Percentiles rank a stretch among this genome's conserved stretches.
phyloP scores from a whole-genome alignment of 2,113 vertebrate species.

The Trematomus loennbergii region DNA sequence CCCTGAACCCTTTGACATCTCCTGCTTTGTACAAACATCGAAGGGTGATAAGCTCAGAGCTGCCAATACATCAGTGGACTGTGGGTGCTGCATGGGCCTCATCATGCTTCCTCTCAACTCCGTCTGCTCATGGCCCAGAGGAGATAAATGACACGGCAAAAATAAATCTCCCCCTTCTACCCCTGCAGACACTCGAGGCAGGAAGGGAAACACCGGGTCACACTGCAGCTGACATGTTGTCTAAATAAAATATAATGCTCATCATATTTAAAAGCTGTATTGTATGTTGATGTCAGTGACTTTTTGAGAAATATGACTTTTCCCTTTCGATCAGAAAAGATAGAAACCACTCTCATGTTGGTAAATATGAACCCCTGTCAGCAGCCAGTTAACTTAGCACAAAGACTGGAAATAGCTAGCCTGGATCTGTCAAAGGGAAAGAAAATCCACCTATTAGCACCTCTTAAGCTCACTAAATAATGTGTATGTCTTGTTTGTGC shows the following conservation, averaged over 20 bases:
- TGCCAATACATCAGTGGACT: constrained; percentile 29
- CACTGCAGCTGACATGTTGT: constrained; percentile 44
- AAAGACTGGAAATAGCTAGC: neutral
- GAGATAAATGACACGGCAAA: constrained; percentile 76
- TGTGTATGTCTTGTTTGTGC: no score
- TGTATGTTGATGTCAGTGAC: neutral
- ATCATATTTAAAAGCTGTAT: constrained; percentile 7
- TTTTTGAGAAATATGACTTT: neutral
- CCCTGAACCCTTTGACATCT: constrained; percentile 17
- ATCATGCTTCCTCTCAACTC: constrained; percentile 54
- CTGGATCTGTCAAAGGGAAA: constrained; percentile 1
- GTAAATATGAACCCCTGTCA: constrained; percentile 17
- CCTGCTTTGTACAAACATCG: neutral
- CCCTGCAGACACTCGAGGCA: constrained; percentile 38
- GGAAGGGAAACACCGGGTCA: constrained; percentile 50
- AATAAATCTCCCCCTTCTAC: constrained; percentile 11
- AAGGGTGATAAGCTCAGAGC: constrained; percentile 33
- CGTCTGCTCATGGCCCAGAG: constrained; percentile 53
- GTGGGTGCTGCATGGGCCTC: constrained; percentile 32
- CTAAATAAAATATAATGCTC: constrained; percentile 44
- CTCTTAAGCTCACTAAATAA: neutral
- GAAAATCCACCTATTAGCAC: neutral
- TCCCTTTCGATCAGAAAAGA: neutral
- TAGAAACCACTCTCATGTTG: neutral
- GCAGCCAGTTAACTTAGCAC: neutral